phyloP scores from a whole-genome alignment of 2,888 invertebrate species.

The Pheosia tremula region DNA sequence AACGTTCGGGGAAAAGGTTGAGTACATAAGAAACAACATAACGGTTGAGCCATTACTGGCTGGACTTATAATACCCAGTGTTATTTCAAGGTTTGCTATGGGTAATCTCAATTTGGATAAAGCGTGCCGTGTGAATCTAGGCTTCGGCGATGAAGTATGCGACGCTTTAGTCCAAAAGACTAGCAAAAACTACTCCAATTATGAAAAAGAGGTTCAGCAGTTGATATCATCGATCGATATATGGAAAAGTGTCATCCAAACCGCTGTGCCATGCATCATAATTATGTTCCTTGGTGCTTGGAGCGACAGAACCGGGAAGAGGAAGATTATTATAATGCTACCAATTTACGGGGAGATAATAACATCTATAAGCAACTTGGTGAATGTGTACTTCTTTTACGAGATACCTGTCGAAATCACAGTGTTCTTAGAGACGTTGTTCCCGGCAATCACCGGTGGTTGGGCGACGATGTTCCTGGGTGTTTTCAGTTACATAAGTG shows the following conservation, averaged over 20 bases:
- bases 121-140: slow-evolving; percentile 72
- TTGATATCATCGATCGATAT: slow-evolving; percentile 83
- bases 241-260: slow-evolving; percentile 83
- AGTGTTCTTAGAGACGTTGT: slow-evolving; percentile 80
- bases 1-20: slow-evolving; percentile 62
- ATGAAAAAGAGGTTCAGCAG: slow-evolving; percentile 86
- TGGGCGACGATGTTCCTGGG: slow-evolving; percentile 85
- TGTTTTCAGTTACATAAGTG: slow-evolving; percentile 86
- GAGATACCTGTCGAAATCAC: slow-evolving; percentile 83
- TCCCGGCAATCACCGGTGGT: slow-evolving; percentile 80
- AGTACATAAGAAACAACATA: slow-evolving; percentile 79
- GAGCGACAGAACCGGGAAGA: slow-evolving; percentile 84
- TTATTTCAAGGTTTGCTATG: slow-evolving; percentile 88
- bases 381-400: slow-evolving; percentile 84
- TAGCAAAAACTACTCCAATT: slow-evolving; percentile 81
- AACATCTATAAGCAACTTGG: slow-evolving; percentile 76
- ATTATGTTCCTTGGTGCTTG: slow-evolving; percentile 86
- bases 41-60: slow-evolving; percentile 90
- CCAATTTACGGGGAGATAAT: slow-evolving; percentile 83
- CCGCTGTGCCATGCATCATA: slow-evolving; percentile 81
- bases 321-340: slow-evolving; percentile 83
- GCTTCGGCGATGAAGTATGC: slow-evolving; percentile 66
- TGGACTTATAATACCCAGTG: slow-evolving; percentile 88
- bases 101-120: slow-evolving; percentile 75
- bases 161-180: slow-evolving; percentile 66